phyloP scores from a whole-genome alignment of 2,113 vertebrate species.

The Callipepla squamata region DNA sequence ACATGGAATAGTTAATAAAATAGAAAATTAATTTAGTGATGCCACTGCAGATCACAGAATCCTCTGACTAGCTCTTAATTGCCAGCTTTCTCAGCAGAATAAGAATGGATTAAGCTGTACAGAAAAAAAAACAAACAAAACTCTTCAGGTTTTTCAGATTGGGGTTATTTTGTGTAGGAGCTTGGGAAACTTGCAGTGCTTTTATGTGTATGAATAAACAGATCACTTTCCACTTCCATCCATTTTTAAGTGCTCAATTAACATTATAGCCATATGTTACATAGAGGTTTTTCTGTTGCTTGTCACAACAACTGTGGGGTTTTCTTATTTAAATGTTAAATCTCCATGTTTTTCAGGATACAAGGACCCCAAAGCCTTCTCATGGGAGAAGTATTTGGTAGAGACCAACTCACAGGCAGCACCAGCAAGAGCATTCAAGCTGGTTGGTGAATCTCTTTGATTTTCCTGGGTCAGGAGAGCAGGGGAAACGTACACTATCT shows the following conservation, averaged over 20 bases:
- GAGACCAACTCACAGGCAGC: slow-evolving; percentile 88
- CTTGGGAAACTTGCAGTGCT: not conserved
- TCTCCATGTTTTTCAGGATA: slow-evolving; percentile 74
- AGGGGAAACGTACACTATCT: not conserved
- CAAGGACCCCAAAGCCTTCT: slow-evolving; percentile 85
- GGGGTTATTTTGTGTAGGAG: not conserved
- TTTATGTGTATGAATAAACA: not conserved
- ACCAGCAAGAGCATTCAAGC: slow-evolving; percentile 90
- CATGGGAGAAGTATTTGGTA: slow-evolving; percentile 90
- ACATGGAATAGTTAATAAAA: not conserved
- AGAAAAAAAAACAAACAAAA: not conserved
- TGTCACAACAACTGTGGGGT: rapidly evolving
- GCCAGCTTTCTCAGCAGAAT: not conserved
- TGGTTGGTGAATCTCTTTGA: slow-evolving; percentile 73
- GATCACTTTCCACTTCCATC: not conserved
- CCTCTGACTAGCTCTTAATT: not conserved
- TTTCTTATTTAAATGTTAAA: not conserved
- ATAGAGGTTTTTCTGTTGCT: not conserved
- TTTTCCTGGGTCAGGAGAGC: not conserved
- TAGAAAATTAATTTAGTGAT: not conserved
- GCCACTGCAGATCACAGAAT: not conserved
- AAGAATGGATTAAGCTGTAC: not conserved
- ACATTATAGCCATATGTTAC: not conserved
- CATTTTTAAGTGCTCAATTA: not conserved
- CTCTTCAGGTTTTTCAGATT: not conserved